Base-by-base conservation (phyloP, 1,140 invertebrate species). In the Paralvinella palmiformis region DNA sequence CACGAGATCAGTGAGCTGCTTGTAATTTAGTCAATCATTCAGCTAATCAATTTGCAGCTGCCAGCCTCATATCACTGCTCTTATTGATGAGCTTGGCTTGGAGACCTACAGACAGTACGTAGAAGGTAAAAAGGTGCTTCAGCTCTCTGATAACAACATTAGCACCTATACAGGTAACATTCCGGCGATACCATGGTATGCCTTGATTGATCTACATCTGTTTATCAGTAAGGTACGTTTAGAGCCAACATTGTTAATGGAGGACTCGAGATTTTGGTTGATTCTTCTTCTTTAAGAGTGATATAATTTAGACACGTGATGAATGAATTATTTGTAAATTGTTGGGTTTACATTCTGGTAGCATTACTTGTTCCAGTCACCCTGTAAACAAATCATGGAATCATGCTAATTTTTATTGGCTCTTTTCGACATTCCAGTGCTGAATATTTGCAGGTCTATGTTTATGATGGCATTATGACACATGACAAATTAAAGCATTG, bases 121-220 rank as follows among this genome's bases (percentile, higher is more conserved):
- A 24, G 63, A 63, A 17, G 82, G 82, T 0, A 74, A 44, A 35
- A 82, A 81, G 64, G 68, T 76, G 55, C 69, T 78, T 64, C 79
- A 79, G 69, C 67, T 77, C 50, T 52, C 57, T 17, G 68, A 73
- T 32, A 67, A 65, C n/a, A 71, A 66, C 36, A 68, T 78, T 10
- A 67, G 64, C 17, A 68, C 63, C 17, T 82, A 77, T 65, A 69
- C 44, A 44, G 71, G 71, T 24, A 71, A 68, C 55, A 79, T 81
- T 32, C 81, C 81, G 1, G 69, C 73, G 22, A 59, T 82, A 13
- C 77, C 79, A 15, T 37, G 76, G 1, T 67, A 72, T 31, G 73
- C 73, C 29, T 65, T 81, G 0, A 45, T 81, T 35, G 79, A 83
- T 56, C 64, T 82, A 2, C 69, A 79, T 33, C 65, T 68, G 13